Conservation (phyloP, 2,797 vertebrate genomes). For the Hafferia zeledoni region DNA sequence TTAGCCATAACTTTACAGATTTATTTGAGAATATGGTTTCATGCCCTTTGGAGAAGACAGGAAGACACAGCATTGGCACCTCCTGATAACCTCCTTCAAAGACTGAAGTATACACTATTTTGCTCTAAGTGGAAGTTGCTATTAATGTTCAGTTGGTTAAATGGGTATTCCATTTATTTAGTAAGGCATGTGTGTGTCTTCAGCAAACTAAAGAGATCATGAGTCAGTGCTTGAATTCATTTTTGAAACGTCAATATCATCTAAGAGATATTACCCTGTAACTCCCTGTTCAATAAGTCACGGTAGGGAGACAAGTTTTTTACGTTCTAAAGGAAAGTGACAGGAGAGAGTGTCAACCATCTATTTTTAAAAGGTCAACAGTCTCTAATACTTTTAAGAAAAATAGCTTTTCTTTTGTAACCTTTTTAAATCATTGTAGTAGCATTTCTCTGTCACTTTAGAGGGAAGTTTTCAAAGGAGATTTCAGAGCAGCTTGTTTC, state of each 20-base stretch:
- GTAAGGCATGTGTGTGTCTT: neutral
- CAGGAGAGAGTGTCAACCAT: conserved; percentile 38
- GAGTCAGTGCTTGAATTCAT: conserved; percentile 6
- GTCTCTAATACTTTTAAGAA: conserved; percentile 48
- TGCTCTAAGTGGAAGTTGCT: neutral
- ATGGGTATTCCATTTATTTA: neutral
- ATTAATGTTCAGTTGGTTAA: neutral
- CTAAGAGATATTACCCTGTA: conserved; percentile 26
- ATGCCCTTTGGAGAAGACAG: neutral
- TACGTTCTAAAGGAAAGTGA: conserved; percentile 23
- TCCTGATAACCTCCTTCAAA: neutral
- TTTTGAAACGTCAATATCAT: conserved; percentile 48
- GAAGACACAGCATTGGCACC: neutral
- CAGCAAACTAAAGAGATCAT: neutral
- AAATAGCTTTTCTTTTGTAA: conserved; percentile 38
- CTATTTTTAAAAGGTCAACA: conserved; percentile 63
- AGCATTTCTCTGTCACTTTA: conserved; percentile 5
- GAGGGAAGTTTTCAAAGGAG: neutral
- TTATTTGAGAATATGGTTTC: neutral
- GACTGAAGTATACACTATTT: neutral
- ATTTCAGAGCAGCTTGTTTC: neutral
- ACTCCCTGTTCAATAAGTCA: conserved; percentile 44
- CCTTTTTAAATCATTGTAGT: conserved; percentile 35
- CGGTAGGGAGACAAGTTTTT: conserved; percentile 37
- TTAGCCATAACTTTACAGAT: neutral